Percentiles rank a stretch among this genome's conserved stretches.
phyloP scores from a whole-genome alignment of 2,888 invertebrate genomes.

The Notodonta ziczac region DNA sequence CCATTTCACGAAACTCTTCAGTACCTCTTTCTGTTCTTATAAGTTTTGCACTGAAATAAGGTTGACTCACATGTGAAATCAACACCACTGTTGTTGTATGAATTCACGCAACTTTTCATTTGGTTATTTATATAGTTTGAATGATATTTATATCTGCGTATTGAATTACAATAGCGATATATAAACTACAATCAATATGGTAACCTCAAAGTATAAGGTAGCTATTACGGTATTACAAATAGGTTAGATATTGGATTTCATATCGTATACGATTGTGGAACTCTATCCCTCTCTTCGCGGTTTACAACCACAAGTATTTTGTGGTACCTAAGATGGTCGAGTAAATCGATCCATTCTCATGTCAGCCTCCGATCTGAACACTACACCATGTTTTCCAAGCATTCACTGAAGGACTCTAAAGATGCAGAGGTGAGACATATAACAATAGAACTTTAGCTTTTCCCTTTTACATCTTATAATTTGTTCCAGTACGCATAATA shows the following conservation, averaged over 20 bases:
- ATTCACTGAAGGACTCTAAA: conserved; percentile 69
- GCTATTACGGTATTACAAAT: conserved; percentile 26
- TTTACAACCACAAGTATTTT: conserved; percentile 49
- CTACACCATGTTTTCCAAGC: conserved; percentile 80
- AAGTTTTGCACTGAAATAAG: neutral
- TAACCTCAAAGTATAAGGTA: conserved; percentile 38
- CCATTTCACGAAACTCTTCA: neutral
- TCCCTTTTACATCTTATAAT: conserved; percentile 18
- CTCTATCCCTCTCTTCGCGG: conserved; percentile 42
- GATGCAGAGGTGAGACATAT: conserved; percentile 73
- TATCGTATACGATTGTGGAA: conserved; percentile 43
- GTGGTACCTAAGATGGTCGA: conserved; percentile 33
- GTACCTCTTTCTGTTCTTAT: neutral
- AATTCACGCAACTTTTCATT: neutral
- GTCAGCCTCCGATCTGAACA: conserved; percentile 60
- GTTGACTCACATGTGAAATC: neutral
- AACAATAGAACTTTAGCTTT: conserved; percentile 30
- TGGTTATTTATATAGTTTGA: neutral
- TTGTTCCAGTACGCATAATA: conserved; percentile 14
- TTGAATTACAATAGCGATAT: conserved; percentile 26
- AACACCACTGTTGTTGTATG: neutral
- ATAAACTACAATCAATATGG: conserved; percentile 9
- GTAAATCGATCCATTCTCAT: conserved; percentile 72
- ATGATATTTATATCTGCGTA: conserved; percentile 8
- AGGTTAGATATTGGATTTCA: conserved; percentile 40